These are phyloP conservation scores for Pangasius sanitwongsei DNA, from an alignment of 2,797 vertebrate genomes.

Conservation along the genomic window DNA sequence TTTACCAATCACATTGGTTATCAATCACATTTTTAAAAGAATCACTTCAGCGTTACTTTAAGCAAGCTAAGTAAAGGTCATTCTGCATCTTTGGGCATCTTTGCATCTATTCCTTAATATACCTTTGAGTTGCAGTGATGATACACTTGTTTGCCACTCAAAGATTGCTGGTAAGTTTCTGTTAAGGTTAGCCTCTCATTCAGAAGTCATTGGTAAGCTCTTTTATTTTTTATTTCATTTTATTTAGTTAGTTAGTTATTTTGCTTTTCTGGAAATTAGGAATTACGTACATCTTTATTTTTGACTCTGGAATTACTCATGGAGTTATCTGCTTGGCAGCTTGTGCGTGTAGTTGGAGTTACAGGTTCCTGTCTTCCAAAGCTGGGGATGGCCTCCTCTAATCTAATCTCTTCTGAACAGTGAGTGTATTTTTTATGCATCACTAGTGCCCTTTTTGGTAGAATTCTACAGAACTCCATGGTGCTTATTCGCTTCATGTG, in stretches of 20 bases:
- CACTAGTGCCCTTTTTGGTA: background rate
- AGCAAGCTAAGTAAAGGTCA: background rate
- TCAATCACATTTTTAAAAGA: background rate
- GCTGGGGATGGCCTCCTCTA: background rate
- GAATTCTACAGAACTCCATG: background rate
- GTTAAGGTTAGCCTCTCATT: background rate
- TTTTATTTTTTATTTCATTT: background rate
- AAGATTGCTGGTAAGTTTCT: background rate
- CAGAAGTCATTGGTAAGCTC: background rate
- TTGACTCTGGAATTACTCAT: background rate
- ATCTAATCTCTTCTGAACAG: constrained; percentile 5
- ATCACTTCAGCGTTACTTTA: background rate
- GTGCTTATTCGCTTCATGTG: background rate
- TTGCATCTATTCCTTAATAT: background rate
- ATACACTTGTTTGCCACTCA: background rate
- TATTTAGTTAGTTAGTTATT: background rate
- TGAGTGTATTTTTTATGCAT: background rate
- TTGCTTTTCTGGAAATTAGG: background rate
- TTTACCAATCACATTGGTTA: background rate
- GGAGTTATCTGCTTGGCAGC: background rate
- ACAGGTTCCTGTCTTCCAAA: background rate
- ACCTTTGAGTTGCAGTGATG: background rate
- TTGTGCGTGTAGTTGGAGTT: background rate
- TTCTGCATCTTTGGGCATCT: background rate
- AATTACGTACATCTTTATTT: background rate